A percentile compares a stretch with the other conserved stretches of the same genome.
phyloP scores from a whole-genome alignment of 2,888 invertebrate species.

The Drosophila dives region DNA sequence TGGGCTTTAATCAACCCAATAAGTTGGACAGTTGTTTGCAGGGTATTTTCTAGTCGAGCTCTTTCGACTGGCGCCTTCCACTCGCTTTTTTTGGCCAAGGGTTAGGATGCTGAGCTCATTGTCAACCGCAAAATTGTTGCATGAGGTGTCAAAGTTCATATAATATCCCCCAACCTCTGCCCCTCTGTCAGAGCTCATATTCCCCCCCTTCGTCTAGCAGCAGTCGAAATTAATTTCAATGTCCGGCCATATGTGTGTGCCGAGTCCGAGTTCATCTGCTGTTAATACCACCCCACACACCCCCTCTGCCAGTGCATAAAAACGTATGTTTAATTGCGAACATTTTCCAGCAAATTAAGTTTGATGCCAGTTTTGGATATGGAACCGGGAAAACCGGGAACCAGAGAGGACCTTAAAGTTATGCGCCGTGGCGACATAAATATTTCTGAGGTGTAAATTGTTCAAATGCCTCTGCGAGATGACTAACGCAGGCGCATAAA shows the following conservation, averaged over 20 bases:
- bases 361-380: conserved; percentile 45
- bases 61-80: not conserved
- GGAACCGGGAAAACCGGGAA: not conserved
- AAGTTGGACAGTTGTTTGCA: not conserved
- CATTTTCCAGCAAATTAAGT: conserved; percentile 85
- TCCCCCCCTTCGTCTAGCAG: not conserved
- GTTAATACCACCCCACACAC: conserved; percentile 10
- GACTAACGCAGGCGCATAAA: conserved; percentile 75
- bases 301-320: not conserved
- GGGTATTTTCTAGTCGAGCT: not conserved
- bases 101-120: conserved; percentile 66
- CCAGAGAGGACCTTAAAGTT: conserved; percentile 41
- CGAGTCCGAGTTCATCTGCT: conserved; percentile 38
- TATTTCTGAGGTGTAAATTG: conserved; percentile 69
- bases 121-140: conserved; percentile 84
- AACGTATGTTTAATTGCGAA: conserved; percentile 79
- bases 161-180: conserved; percentile 30
- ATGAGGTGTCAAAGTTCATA: conserved; percentile 83
- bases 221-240: conserved; percentile 74
- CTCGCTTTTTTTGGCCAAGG: not conserved
- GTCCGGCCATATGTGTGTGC: conserved; percentile 66
- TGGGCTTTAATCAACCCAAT: not conserved
- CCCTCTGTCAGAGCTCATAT: not conserved
- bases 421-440: conserved; percentile 43
- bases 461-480: conserved; percentile 56